Base-by-base conservation (phyloP, 2,888 invertebrate species). In the Melangyna quadrimaculata region DNA sequence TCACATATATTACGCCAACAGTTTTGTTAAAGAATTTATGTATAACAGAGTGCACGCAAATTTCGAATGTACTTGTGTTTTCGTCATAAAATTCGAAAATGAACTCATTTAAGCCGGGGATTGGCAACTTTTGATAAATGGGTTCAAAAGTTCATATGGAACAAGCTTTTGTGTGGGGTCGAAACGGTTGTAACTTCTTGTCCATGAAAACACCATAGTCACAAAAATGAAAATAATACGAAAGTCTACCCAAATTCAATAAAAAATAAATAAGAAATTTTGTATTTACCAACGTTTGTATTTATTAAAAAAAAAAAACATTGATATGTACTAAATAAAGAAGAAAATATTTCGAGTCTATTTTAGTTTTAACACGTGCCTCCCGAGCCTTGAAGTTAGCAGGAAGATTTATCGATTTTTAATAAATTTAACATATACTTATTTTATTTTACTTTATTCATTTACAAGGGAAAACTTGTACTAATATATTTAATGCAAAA, bases 1-100 rank as follows among this genome's bases (percentile, higher is more conserved):
- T 43, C 48, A 73, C 53, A 72, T 14, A 10, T 45, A 3, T 35
- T 65, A 53, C 80, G 75, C 24, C 48, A 24, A 6, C 17, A 69
- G 19, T 32, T 55, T 43, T 9, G 40, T 17, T 29, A 27, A 9
- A 40, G 17, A 8, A 43, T 65, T 77, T 48, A 45, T 65, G 71
- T 48, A 45, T 8, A 17, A 17, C 17, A 9, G 17, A 17, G 8
- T 17, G 7, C 17, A 17, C 40, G 17, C 2, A 14, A 12, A 35
- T 7, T 59, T 59, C 14, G 22, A 59, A 9, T 9, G 10, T 8
- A 59, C 14, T 35, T 35, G 37, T 59, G 14, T 32, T 37, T 7
- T 14, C 4, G 22, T 2, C 1, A 14, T 8, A 17, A 19, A 9
- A 35, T 45, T 3, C 2, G n/a, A 37, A 59, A 19, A 37, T 59